phyloP scores from a whole-genome alignment of 2,888 invertebrate genomes.

The Drosophila sordidapex region DNA sequence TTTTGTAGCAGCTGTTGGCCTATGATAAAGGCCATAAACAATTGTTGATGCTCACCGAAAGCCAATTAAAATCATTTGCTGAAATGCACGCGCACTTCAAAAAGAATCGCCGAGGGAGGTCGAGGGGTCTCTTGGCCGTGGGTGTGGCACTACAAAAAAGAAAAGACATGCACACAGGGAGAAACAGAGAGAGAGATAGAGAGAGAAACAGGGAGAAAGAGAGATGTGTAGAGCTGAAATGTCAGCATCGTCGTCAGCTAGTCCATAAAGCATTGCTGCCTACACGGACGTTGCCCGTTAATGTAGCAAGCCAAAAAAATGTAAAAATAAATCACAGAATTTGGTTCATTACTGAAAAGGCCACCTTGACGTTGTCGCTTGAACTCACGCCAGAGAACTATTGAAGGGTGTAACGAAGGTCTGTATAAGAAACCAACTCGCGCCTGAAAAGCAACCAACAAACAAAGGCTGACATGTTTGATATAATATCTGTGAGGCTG shows the following conservation, averaged over 20 bases:
- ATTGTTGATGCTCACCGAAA: slow-evolving; percentile 63
- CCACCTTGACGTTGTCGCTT: slow-evolving; percentile 78
- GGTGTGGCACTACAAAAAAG: slow-evolving; percentile 21
- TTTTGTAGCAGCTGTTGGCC: slow-evolving; percentile 56
- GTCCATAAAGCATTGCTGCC: slow-evolving; percentile 66
- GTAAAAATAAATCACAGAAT: slow-evolving; percentile 70
- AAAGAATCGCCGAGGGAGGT: slow-evolving; percentile 28
- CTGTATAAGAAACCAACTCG: slow-evolving; percentile 18
- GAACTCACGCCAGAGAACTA: slow-evolving; percentile 74
- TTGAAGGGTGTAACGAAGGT: slow-evolving; percentile 73
- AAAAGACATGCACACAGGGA: slow-evolving; percentile 9
- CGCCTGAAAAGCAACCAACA: background rate
- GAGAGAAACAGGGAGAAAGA: background rate
- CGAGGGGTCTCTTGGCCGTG: slow-evolving; percentile 8
- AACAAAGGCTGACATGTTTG: slow-evolving; percentile 1
- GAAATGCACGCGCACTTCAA: slow-evolving; percentile 67
- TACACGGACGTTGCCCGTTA: slow-evolving; percentile 51
- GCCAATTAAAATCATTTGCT: slow-evolving; percentile 74
- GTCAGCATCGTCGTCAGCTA: slow-evolving; percentile 62
- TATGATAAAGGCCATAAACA: slow-evolving; percentile 59
- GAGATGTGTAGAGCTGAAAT: slow-evolving; percentile 22
- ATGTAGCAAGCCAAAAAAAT: slow-evolving; percentile 57
- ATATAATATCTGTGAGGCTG: slow-evolving; percentile 10
- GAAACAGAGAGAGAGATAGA: slow-evolving; percentile 6
- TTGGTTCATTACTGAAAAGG: slow-evolving; percentile 75